A percentile compares a stretch with the other conserved stretches of the same genome.
phyloP scores from a whole-genome alignment of 2,797 vertebrate genomes.

The Leptodactylus fallax region DNA sequence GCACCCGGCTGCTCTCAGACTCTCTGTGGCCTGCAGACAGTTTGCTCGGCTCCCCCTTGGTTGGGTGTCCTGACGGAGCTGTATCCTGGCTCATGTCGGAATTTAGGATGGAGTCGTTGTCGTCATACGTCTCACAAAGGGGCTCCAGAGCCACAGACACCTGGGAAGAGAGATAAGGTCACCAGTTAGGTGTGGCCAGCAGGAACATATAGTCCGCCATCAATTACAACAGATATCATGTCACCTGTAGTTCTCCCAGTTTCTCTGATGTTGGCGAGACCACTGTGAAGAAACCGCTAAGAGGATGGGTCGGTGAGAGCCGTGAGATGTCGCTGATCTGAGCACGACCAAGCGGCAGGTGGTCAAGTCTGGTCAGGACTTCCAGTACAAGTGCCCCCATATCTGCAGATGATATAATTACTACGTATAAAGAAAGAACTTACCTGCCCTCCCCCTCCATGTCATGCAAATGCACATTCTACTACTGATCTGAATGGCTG shows the following conservation, averaged over 20 bases:
- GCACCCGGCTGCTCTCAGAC: slow-evolving; percentile 68
- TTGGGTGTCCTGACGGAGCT: slow-evolving; percentile 59
- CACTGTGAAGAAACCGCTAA: slow-evolving; percentile 87
- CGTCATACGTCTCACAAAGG: slow-evolving; percentile 82
- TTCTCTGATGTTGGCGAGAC: slow-evolving; percentile 90
- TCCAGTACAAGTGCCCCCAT: slow-evolving; percentile 92
- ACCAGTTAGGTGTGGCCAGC: background rate
- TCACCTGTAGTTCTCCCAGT: slow-evolving; percentile 92
- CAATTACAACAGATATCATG: too few species aligned
- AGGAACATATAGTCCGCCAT: background rate
- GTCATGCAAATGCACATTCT: too few species aligned
- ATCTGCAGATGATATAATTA: slow-evolving; percentile 77
- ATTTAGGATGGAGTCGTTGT: slow-evolving; percentile 75
- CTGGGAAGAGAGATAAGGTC: slow-evolving; percentile 69
- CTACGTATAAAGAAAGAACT: background rate
- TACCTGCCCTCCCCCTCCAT: too few species aligned
- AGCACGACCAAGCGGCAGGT: slow-evolving; percentile 85
- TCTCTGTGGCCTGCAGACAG: slow-evolving; percentile 69
- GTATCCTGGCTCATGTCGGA: slow-evolving; percentile 72
- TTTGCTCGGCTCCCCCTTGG: slow-evolving; percentile 57
- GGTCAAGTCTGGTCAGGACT: slow-evolving; percentile 84
- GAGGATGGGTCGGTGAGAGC: slow-evolving; percentile 85
- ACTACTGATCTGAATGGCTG: too few species aligned
- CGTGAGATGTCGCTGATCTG: slow-evolving; percentile 83
- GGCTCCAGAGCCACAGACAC: slow-evolving; percentile 88